Evolutionary conservation across 2,888 invertebrate genomes (phyloP).

Genomic region (Leptopterna dolabrata): DNA sequence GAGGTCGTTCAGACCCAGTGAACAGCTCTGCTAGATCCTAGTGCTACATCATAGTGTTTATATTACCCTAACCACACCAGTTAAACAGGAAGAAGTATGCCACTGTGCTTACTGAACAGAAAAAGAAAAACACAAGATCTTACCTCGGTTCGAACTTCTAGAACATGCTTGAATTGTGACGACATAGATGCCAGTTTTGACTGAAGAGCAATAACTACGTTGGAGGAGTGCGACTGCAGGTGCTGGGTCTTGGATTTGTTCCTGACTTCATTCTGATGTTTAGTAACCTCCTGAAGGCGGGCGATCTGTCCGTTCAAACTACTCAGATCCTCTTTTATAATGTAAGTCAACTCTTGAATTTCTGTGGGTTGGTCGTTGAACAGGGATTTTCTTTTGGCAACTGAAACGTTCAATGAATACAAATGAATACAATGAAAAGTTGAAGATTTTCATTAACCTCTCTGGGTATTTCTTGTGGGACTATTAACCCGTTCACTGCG

Average conservation of each 20-base stretch:
- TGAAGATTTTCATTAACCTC: no score
- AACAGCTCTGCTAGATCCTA: no score
- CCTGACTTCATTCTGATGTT: slow-evolving; percentile 72
- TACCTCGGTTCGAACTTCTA: slow-evolving; percentile 95
- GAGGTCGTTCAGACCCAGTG: no score
- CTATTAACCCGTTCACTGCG: no score
- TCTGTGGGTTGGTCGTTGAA: slow-evolving; percentile 97
- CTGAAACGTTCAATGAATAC: slow-evolving; percentile 69
- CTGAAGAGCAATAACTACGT: slow-evolving; percentile 91
- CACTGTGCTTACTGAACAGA: no score
- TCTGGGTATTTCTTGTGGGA: no score
- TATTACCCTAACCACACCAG: no score
- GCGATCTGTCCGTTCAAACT: slow-evolving; percentile 97
- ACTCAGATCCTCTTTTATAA: slow-evolving; percentile 95
- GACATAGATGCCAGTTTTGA: slow-evolving; percentile 97
- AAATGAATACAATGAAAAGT: no score
- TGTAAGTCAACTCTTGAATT: slow-evolving; percentile 96
- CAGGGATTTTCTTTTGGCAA: slow-evolving; percentile 97
- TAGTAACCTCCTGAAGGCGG: slow-evolving; percentile 85
- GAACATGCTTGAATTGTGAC: slow-evolving; percentile 95
- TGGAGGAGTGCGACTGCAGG: slow-evolving; percentile 91
- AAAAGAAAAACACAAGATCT: slow-evolving; percentile 41
- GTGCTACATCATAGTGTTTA: no score
- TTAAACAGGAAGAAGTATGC: no score
- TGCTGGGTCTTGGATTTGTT: slow-evolving; percentile 74